These are phyloP conservation scores for Trematomus bernacchii DNA, from an alignment of 2,797 vertebrate genomes.

Conservation along the genomic window DNA sequence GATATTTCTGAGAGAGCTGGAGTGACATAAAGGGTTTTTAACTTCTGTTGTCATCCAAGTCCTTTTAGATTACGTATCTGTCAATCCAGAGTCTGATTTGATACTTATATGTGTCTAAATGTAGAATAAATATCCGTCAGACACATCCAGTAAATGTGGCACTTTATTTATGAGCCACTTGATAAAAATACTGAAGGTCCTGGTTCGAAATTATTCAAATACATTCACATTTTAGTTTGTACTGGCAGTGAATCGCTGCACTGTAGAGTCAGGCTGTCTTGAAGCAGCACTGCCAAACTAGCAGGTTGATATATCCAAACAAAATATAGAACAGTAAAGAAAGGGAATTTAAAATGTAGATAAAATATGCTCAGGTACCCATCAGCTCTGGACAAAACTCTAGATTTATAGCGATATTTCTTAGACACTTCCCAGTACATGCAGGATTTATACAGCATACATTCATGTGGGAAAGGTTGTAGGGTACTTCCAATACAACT, in stretches of 20 bases:
- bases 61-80: background rate
- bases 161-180: background rate
- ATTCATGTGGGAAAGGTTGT: constrained; percentile 25
- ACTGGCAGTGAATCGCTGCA: background rate
- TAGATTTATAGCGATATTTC: background rate
- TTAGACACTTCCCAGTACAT: constrained; percentile 1
- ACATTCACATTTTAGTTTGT: background rate
- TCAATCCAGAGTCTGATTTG: background rate
- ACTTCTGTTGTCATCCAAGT: background rate
- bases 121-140: background rate
- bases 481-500: constrained; percentile 18
- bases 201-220: background rate
- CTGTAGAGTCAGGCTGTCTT: background rate
- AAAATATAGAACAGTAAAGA: background rate
- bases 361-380: background rate
- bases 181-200: background rate
- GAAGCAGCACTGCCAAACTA: background rate
- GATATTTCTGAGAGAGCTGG: no score
- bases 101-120: background rate
- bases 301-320: background rate
- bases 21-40: no score
- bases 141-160: background rate
- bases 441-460: background rate
- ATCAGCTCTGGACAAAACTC: background rate
- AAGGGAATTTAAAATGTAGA: background rate